Percentiles rank a stretch among this genome's conserved stretches.
phyloP scores from a whole-genome alignment of 1,140 invertebrate genomes.

The Yoshiicerus persimilis region DNA sequence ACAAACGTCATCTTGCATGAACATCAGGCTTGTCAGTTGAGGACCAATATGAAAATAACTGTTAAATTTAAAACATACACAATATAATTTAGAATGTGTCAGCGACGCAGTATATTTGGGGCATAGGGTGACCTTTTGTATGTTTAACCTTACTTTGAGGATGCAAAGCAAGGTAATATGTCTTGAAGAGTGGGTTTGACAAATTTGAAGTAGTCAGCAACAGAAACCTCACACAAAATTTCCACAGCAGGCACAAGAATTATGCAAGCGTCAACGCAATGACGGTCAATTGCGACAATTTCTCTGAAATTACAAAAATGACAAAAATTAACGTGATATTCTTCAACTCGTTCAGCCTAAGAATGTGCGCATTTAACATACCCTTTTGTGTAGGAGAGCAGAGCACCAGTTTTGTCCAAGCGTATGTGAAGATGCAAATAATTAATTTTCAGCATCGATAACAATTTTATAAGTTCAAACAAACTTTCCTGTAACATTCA shows the following conservation, averaged over 20 bases:
- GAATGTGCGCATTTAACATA: slow-evolving; percentile 44
- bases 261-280: slow-evolving; percentile 60
- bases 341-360: no score
- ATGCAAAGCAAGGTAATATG: slow-evolving; percentile 58
- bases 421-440: slow-evolving; percentile 63
- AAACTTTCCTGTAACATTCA: slow-evolving; percentile 58
- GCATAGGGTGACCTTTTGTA: no score
- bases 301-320: slow-evolving; percentile 55
- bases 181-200: slow-evolving; percentile 64
- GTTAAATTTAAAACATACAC: no score
- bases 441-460: slow-evolving; percentile 66
- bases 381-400: slow-evolving; percentile 60
- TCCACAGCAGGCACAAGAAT: slow-evolving; percentile 65
- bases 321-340: background rate
- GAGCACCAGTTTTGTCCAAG: slow-evolving; percentile 57
- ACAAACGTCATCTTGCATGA: slow-evolving; percentile 41
- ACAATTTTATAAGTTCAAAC: slow-evolving; percentile 61
- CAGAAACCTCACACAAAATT: slow-evolving; percentile 52
- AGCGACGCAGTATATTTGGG: no score
- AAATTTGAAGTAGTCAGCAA: slow-evolving; percentile 58
- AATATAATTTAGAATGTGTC: background rate
- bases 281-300: slow-evolving; percentile 65
- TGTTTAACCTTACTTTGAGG: slow-evolving; percentile 54
- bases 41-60: slow-evolving; percentile 66
- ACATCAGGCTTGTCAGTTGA: slow-evolving; percentile 62